Base-by-base conservation (phyloP, 2,888 invertebrate species). In the Nasonia oneida region DNA sequence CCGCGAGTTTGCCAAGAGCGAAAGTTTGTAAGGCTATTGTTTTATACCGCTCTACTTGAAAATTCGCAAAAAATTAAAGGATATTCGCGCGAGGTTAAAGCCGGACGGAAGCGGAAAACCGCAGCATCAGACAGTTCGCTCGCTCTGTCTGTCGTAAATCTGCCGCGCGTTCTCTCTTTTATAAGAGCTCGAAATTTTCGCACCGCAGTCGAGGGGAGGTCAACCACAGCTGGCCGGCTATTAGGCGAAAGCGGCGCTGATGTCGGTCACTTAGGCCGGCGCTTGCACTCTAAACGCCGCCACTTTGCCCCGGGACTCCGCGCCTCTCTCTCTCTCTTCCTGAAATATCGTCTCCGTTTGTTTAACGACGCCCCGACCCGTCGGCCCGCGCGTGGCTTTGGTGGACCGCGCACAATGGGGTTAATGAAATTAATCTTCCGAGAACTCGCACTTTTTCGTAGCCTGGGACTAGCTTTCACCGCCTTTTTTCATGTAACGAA, bases 181-280 rank as follows among this genome's bases (percentile, higher is more conserved):
- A 77, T 78, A 73, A 79, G 64, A 83, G 39, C 47, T 33, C 61
- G 47, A 18, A 82, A 80, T 71, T 70, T 70, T 33, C 47, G 33
- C 70, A 8, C 23, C 33, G 29, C 61, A n/a, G 12, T 61, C 23
- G 23, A 29, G 23, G 18, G 39, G 33, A 64, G 61, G 82, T 76
- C 73, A n/a, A 76, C 82, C 80, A 53, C 83, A 73, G n/a, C 15
- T 12, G 47, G 50, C 39, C 64, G 83, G 75, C 84, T 76, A 81
- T 85, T 85, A 86, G 53, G 75, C 67, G 87, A 71, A 71, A 70
- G 76, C 82, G 85, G 84, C 80, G 76, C 83, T 83, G 87, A 85
- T 79, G 86, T 82, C 86, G 86, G 86, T 84, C 86, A 83, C 87
- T 87, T 87, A 81, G 74, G 71, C 80, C 77, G 42, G 15, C n/a